Percentiles rank a stretch among this genome's conserved stretches.
phyloP scores from a whole-genome alignment of 2,888 invertebrate species.

The Drosophila villosipedis region DNA sequence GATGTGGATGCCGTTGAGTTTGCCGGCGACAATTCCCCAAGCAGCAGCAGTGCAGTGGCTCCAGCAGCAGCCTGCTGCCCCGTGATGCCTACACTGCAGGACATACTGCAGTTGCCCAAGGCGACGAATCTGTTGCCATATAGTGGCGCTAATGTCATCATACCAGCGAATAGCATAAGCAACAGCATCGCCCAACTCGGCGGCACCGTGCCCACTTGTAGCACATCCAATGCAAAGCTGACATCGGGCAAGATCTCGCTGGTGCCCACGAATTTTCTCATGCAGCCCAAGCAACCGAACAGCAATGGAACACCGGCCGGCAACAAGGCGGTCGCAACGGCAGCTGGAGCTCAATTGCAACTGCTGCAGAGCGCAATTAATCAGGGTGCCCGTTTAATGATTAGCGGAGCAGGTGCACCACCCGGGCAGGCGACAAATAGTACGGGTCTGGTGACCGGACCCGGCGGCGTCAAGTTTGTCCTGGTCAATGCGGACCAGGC shows the following conservation, averaged over 20 bases:
- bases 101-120: constrained; percentile 77
- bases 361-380: constrained; percentile 70
- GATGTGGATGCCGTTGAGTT: constrained; percentile 82
- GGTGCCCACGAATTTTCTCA: constrained; percentile 85
- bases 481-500: constrained; percentile 83
- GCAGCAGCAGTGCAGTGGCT: constrained; percentile 7
- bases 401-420: constrained; percentile 55
- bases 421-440: constrained; percentile 54
- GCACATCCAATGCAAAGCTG: constrained; percentile 31
- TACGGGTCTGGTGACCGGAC: constrained; percentile 71
- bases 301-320: constrained; percentile 18
- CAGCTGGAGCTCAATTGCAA: constrained; percentile 60
- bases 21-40: background rate
- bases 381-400: constrained; percentile 72
- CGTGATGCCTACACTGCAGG: constrained; percentile 67
- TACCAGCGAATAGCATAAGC: constrained; percentile 54
- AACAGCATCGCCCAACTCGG: constrained; percentile 47
- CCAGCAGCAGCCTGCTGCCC: constrained; percentile 14
- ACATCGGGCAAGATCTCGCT: constrained; percentile 83
- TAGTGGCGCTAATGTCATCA: constrained; percentile 55
- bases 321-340: constrained; percentile 44
- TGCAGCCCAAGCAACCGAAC: constrained; percentile 77
- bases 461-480: constrained; percentile 84
- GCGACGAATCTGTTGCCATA: constrained; percentile 51
- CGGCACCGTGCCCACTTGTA: constrained; percentile 45